Conservation (phyloP, 1,140 invertebrate species). For the Apis dorsata region DNA sequence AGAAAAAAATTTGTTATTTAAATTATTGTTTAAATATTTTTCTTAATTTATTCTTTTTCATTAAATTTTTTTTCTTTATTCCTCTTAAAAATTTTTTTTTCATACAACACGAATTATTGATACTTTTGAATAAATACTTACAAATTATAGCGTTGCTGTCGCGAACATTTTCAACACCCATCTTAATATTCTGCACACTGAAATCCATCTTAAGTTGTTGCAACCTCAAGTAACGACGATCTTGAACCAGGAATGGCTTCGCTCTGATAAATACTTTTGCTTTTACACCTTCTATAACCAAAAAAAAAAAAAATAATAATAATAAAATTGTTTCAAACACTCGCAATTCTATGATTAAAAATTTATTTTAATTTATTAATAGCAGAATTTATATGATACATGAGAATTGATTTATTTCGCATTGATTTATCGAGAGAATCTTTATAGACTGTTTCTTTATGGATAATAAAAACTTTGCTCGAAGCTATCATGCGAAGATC, state of each 20-base stretch:
- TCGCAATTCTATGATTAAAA: not conserved
- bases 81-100: too few relatives aligned
- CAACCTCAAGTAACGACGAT: constrained; percentile 84
- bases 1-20: too few relatives aligned
- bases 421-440: not conserved
- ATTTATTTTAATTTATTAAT: not conserved
- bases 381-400: not conserved
- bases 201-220: constrained; percentile 91
- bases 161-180: constrained; percentile 90
- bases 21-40: too few relatives aligned
- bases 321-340: not conserved
- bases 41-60: not conserved
- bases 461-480: too few relatives aligned
- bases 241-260: constrained; percentile 81
- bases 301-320: not conserved
- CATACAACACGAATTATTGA: too few relatives aligned
- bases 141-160: constrained; percentile 89
- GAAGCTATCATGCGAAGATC: not conserved
- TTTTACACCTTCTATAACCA: constrained; percentile 86
- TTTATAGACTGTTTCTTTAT: too few relatives aligned
- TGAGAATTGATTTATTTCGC: fast-evolving
- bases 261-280: constrained; percentile 90
- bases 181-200: constrained; percentile 88
- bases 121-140: constrained; percentile 78
- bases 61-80: too few relatives aligned